A percentile compares a stretch with the other conserved stretches of the same genome.
These are phyloP conservation scores for Paguma larvata DNA, from an alignment of 2,797 vertebrate species.

Conservation along the genomic window DNA sequence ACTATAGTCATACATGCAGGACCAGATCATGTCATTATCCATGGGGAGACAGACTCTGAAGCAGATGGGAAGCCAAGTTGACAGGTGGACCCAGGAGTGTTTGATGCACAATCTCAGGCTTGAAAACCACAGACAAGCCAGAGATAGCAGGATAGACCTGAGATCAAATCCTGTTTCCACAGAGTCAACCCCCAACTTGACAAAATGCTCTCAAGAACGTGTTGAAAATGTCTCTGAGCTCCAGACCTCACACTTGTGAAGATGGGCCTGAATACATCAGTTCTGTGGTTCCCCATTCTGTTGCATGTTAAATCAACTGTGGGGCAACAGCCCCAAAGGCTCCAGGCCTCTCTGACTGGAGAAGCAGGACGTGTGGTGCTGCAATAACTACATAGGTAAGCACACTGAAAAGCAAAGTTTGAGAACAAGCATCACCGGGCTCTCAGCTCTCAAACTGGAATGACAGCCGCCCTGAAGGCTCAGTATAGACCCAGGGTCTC, in stretches of 20 bases:
- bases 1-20: not conserved
- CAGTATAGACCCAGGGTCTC: not conserved
- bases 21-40: not conserved
- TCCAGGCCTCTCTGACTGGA: too few species aligned
- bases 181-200: not conserved
- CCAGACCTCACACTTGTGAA: not conserved
- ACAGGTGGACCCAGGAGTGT: not conserved
- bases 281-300: not conserved
- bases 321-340: not conserved
- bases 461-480: not conserved
- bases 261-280: not conserved
- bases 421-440: accelerated
- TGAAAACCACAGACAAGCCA: not conserved
- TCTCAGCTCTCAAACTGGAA: not conserved
- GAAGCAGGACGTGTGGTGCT: too few species aligned
- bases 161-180: not conserved
- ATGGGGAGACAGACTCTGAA: not conserved
- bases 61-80: not conserved
- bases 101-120: not conserved
- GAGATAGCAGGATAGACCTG: not conserved
- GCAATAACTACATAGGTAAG: not conserved
- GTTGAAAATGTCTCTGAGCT: not conserved
- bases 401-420: not conserved
- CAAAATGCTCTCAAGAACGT: not conserved
- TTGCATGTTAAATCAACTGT: not conserved